Evolutionary conservation across 2,797 vertebrate species (phyloP).

Genomic region (Spondyliosoma cantharus): DNA sequence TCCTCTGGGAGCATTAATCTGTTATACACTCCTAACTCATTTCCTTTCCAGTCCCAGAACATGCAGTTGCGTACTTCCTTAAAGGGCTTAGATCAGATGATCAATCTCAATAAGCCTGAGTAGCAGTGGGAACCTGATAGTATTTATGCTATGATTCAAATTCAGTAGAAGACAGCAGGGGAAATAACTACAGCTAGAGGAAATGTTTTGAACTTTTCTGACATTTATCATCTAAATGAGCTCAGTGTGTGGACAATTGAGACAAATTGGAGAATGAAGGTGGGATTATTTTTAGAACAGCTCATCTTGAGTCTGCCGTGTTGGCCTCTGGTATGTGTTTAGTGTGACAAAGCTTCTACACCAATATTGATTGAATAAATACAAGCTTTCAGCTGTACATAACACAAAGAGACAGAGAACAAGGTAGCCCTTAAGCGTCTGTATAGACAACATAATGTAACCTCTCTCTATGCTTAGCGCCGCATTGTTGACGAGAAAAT

Average conservation of each 20-base stretch:
- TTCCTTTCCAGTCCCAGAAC: background rate
- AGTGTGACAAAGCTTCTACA: background rate
- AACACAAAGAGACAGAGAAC: background rate
- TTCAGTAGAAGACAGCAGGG: background rate
- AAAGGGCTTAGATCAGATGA: background rate
- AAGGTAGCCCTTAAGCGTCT: background rate
- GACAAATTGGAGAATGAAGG: background rate
- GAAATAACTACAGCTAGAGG: constrained; percentile 6
- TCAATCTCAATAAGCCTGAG: constrained; percentile 12
- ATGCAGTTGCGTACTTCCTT: background rate
- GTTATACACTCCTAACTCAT: background rate
- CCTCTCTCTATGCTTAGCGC: background rate
- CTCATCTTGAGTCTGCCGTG: background rate
- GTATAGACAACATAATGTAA: background rate
- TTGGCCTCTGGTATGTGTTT: background rate
- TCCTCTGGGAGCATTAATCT: constrained; percentile 11
- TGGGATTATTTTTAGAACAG: background rate
- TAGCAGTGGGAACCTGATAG: background rate
- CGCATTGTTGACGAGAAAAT: constrained; percentile 8
- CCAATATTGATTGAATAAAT: background rate
- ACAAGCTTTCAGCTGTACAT: background rate
- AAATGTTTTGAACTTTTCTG: background rate
- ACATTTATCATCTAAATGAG: constrained; percentile 34
- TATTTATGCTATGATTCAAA: background rate
- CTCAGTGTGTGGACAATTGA: background rate